These are phyloP conservation scores for Proctacanthus coquilletti DNA, from an alignment of 1,140 invertebrate species.

Conservation along the genomic window DNA sequence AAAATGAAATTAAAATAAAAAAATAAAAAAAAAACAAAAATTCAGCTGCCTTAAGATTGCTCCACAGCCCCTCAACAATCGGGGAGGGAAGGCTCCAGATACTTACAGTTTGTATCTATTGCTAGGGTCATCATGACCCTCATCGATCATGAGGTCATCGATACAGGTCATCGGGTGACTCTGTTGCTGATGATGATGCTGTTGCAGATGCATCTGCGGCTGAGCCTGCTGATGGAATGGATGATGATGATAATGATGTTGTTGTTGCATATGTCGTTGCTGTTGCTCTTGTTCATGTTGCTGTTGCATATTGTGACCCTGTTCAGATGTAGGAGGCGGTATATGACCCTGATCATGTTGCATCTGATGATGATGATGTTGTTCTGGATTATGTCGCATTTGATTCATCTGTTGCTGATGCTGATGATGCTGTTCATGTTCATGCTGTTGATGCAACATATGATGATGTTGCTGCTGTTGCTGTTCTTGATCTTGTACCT, in stretches of 20 bases:
- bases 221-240: constrained; percentile 1
- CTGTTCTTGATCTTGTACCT: constrained; percentile 8
- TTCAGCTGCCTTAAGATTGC: constrained; percentile 7
- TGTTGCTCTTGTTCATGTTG: constrained; percentile 29
- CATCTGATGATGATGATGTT: constrained; percentile 17
- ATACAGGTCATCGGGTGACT: constrained; percentile 9
- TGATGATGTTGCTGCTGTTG: constrained; percentile 16
- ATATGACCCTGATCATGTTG: constrained; percentile 26
- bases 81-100: constrained; percentile 1
- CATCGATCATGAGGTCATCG: constrained; percentile 16
- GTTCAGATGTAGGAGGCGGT: too few species aligned
- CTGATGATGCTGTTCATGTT: constrained; percentile 4
- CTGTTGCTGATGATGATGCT: neutral
- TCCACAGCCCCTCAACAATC: too few species aligned
- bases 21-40: neutral
- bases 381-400: constrained; percentile 3
- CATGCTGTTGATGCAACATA: constrained; percentile 13
- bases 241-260: constrained; percentile 3
- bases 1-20: neutral
- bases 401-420: constrained; percentile 11
- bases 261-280: constrained; percentile 3
- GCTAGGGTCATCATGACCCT: neutral
- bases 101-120: constrained; percentile 31
- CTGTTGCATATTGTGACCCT: constrained; percentile 30
- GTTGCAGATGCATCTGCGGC: neutral